Base-by-base conservation (phyloP, 2,888 invertebrate species). In the Phyllotreta cruciferae region DNA sequence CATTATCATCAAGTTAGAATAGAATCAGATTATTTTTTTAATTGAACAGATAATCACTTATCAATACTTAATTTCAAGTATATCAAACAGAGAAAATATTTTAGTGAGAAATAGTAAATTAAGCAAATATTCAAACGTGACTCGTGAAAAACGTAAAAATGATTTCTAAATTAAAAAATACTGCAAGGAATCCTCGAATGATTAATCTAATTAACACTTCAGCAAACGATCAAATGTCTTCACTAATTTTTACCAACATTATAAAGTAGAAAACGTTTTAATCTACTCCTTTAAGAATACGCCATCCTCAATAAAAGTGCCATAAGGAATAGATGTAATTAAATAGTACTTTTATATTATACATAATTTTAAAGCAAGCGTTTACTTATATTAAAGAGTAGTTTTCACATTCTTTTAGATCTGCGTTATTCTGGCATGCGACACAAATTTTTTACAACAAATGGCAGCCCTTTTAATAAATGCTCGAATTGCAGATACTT, bases 321-420 rank as follows among this genome's bases (percentile, higher is more conserved):
- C 52, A 37, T 52, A 52, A 52, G 50, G 50, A 35, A 50, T 50
- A 50, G 9, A 50, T 37, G 10, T 52, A 11, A 37, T 52, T 52
- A 52, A 52, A 52, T 37, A 6, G 37, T 52, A 52, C 9, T 52
- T 14, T 36, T 24, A 50, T 42, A 60, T 36, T 52, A 52, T 42
- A 58, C 58, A 60, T 44, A 44, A 55, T 52, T 56, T 60, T 60
- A 60, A 64, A 64, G 64, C 61, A 64, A 61, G 64, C 64, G 57
- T 54, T 53, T 42, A 49, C 38, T 49, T 60, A 60, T 41, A 60
- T 44, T 60, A 60, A 13, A 52, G 52, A 60, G 37, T 11, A 47
- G 47, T 47, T 47, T 44, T 8, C 36, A 34, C n/a, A 9, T 52
- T 52, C 34, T 52, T 52, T 36, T 6, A 11, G 52, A 11, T 52